These are phyloP conservation scores for Cryptotermes secundus DNA, from an alignment of 1,140 invertebrate genomes.

Conservation along the genomic window DNA sequence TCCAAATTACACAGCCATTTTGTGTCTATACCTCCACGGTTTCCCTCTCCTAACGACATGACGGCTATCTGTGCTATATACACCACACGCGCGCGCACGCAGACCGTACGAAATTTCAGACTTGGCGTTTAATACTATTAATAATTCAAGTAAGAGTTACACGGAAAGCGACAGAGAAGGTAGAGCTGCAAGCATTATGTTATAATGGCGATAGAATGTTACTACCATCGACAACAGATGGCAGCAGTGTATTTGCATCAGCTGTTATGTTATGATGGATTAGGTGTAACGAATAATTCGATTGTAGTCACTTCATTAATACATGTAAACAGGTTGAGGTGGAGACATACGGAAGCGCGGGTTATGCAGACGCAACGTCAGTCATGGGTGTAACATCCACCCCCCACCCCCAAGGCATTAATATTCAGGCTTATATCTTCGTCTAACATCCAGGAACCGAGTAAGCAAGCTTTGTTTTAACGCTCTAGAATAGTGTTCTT, in stretches of 20 bases:
- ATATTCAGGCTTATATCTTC: no score
- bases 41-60: not conserved
- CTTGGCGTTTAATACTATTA: not conserved
- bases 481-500: no score
- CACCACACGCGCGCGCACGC: not conserved
- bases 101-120: not conserved
- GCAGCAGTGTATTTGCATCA: not conserved
- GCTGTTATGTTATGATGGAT: not conserved
- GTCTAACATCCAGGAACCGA: no score
- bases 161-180: not conserved
- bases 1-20: not conserved
- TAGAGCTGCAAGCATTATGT: not conserved
- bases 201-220: not conserved
- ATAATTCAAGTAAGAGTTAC: not conserved
- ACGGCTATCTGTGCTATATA: not conserved
- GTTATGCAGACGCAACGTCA: no score
- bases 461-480: no score
- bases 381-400: no score
- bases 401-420: no score
- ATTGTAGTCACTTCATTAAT: not conserved
- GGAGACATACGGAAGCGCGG: not conserved
- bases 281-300: not conserved
- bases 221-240: not conserved
- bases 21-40: not conserved
- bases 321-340: not conserved